These are phyloP conservation scores for Mesochorus sp. DNA, from an alignment of 2,888 invertebrate species.

Conservation along the genomic window DNA sequence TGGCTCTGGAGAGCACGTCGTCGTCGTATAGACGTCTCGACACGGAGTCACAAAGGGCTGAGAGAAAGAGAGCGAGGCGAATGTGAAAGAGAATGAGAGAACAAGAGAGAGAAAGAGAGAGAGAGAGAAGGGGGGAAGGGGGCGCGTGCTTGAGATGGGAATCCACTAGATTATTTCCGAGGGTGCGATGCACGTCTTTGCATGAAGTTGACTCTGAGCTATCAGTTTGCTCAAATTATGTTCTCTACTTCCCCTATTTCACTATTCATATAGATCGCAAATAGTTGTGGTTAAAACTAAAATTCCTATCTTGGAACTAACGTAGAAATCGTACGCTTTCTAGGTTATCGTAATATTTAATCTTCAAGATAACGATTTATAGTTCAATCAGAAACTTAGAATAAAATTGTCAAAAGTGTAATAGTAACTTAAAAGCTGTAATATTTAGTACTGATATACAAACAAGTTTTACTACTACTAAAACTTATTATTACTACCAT, in stretches of 20 bases:
- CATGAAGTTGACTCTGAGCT: conserved; percentile 36
- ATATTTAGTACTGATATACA: too few species aligned
- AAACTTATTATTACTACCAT: too few species aligned
- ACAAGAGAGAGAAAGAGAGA: conserved; percentile 11
- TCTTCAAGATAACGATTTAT: not conserved
- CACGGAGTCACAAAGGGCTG: conserved; percentile 38
- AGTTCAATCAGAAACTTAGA: too few species aligned
- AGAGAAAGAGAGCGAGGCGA: conserved; percentile 21
- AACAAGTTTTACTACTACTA: too few species aligned
- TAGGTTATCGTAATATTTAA: not conserved
- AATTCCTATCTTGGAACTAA: conserved; percentile 31
- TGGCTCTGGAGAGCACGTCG: conserved; percentile 23
- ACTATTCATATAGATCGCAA: conserved; percentile 24
- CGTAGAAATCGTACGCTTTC: not conserved
- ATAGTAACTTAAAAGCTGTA: too few species aligned
- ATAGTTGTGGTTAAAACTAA: conserved; percentile 50
- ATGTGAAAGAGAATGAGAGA: conserved; percentile 17
- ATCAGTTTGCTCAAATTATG: conserved; percentile 50
- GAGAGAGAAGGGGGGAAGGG: not conserved
- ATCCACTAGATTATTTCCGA: conserved; percentile 59
- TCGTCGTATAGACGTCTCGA: conserved; percentile 40
- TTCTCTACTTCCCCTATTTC: conserved; percentile 27
- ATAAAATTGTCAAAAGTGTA: too few species aligned
- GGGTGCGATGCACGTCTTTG: conserved; percentile 19
- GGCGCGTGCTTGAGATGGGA: conserved; percentile 54